Evolutionary conservation across 1,140 invertebrate species (phyloP).

Genomic region (Drosophila ogumai): DNA sequence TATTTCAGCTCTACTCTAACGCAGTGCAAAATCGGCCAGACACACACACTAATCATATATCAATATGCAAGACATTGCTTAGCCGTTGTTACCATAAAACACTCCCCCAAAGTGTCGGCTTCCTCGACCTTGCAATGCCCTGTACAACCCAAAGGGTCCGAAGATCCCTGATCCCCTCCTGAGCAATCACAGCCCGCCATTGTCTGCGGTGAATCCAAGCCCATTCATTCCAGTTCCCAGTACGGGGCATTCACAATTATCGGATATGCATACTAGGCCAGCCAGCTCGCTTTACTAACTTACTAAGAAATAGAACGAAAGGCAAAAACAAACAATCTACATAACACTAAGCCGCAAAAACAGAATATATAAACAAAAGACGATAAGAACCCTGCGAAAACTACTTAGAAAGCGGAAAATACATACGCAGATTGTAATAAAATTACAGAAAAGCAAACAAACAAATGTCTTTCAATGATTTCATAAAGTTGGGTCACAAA

Average conservation of each 20-base stretch:
- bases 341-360: constrained; percentile 54
- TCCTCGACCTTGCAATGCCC: constrained; percentile 30
- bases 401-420: constrained; percentile 63
- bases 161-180: not conserved
- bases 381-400: constrained; percentile 49
- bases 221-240: constrained; percentile 15
- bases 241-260: constrained; percentile 25
- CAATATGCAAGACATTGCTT: constrained; percentile 51
- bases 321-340: constrained; percentile 13
- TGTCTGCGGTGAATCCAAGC: constrained; percentile 23
- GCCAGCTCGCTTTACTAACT: constrained; percentile 47
- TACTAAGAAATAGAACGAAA: constrained; percentile 25
- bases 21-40: constrained; percentile 41
- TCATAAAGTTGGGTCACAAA: constrained; percentile 6
- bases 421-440: constrained; percentile 73
- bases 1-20: constrained; percentile 41
- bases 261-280: constrained; percentile 24
- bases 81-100: constrained; percentile 19
- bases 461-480: constrained; percentile 52
- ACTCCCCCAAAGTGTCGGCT: constrained; percentile 13
- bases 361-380: constrained; percentile 54
- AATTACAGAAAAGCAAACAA: constrained; percentile 74
- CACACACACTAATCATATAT: constrained; percentile 33
- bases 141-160: not conserved
- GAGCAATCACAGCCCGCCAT: not conserved